These are phyloP conservation scores for Zhuqinia jingwanae DNA, from an alignment of 2,888 invertebrate species.

Conservation along the genomic window DNA sequence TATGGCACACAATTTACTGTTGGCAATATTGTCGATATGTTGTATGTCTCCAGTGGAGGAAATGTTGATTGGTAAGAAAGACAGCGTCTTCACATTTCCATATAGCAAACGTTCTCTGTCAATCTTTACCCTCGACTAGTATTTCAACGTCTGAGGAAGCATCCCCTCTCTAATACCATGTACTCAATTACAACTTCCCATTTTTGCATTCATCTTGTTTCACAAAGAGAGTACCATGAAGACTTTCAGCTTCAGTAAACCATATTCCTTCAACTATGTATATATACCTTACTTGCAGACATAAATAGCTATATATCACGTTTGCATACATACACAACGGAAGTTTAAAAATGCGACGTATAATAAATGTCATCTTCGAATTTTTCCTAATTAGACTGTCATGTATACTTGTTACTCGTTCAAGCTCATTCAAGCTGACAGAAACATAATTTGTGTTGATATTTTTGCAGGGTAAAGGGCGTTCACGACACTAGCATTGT, in stretches of 20 bases:
- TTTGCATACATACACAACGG: no score
- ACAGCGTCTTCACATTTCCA: neutral
- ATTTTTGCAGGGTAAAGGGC: conserved; percentile 72
- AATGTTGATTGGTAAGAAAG: conserved; percentile 64
- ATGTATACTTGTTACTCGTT: no score
- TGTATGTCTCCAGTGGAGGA: conserved; percentile 80
- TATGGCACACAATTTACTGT: conserved; percentile 74
- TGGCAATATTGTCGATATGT: conserved; percentile 82
- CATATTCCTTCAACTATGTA: no score
- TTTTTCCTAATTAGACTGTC: neutral
- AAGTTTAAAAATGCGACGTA: no score
- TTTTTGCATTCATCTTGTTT: no score
- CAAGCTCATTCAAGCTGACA: neutral
- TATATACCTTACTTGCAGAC: neutral
- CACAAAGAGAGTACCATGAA: neutral
- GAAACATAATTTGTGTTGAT: neutral
- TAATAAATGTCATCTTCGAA: no score
- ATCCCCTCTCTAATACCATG: no score
- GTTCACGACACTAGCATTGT: conserved; percentile 73
- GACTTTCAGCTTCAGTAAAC: neutral
- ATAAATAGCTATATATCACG: no score
- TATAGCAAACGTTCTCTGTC: neutral
- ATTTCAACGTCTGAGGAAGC: no score
- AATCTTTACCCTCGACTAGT: no score
- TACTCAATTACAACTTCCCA: no score